phyloP scores from a whole-genome alignment of 2,113 vertebrate species.

The Oncorhynchus clarkii region DNA sequence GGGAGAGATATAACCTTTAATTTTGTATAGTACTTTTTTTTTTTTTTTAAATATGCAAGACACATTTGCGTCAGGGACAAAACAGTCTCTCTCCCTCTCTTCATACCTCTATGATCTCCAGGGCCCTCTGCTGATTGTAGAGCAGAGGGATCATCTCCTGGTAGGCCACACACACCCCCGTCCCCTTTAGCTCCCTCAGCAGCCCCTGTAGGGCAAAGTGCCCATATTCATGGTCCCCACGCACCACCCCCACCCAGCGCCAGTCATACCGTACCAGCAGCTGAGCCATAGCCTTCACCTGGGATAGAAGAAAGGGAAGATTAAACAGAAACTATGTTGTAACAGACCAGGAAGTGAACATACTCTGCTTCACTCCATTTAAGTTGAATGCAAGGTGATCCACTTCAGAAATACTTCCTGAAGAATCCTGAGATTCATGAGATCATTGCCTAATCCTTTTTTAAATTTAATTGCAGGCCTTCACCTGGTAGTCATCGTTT shows the following conservation, averaged over 20 bases:
- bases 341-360: background rate
- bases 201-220: slow-evolving; percentile 69
- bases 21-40: background rate
- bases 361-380: background rate
- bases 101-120: slow-evolving; percentile 62
- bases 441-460: too few relatives aligned
- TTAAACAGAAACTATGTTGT: background rate
- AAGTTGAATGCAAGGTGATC: background rate
- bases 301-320: background rate
- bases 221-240: slow-evolving; percentile 74
- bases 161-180: slow-evolving; percentile 69
- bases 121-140: slow-evolving; percentile 54
- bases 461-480: slow-evolving; percentile 37
- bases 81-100: background rate
- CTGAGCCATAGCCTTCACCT: slow-evolving; percentile 75
- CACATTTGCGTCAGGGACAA: background rate
- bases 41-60: background rate
- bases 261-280: slow-evolving; percentile 69
- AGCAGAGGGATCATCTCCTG: slow-evolving; percentile 73
- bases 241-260: slow-evolving; percentile 72
- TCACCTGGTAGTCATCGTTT: slow-evolving; percentile 74
- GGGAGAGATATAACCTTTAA: background rate
- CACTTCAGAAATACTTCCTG: background rate
- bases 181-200: slow-evolving; percentile 61
- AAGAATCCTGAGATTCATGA: too few relatives aligned